Base-by-base conservation (phyloP, 2,113 vertebrate species). In the Cyanistes caeruleus region DNA sequence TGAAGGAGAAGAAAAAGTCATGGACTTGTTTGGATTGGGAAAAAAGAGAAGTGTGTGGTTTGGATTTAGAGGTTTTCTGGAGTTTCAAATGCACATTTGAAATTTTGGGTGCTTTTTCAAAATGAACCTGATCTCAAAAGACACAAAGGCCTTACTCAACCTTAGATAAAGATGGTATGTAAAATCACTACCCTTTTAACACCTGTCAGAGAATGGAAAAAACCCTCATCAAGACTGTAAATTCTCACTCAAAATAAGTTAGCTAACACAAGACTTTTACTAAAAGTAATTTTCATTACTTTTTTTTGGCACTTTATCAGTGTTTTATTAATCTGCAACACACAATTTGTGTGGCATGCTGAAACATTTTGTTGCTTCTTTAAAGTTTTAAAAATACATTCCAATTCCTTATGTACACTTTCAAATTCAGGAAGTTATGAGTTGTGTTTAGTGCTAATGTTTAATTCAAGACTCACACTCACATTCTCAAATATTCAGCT, bases 401-500 rank as follows among this genome's bases (percentile, higher is more conserved):
- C 24, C 62, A 88, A 81, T 91, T 95, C 39, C 49, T 53, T 95
- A 64, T 35, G 39, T 80, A 77, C 24, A 65, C 48, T 92, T 92
- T 70, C 13, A 80, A 92, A 76, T 51, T 82, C 51, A 92, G 21
- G 62, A 79, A 87, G 53, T 67, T 92, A 82, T 76, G 72, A 93
- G 41, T 41, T 81, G 64, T 76, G 51, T 64, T 82, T 39, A 56
- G 35, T 44, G 27, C 7, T 94, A 70, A 94, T 87, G 62, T 87
- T 94, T 90, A 84, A 89, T 84, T 95, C 84, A 96, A 84, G 60
- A 74, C 67, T 76, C 62, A 55, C n/a, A 55, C 16, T 74, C 65
- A 60, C 30, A 74, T 53, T 75, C 60, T 84, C 73, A 86, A 62
- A 95, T 89, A 91, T 63, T 95, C 82, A 51, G 10, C 41, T 95